Base-by-base conservation (phyloP, 23 tunicate species). In the Oikopleura dioica region DNA sequence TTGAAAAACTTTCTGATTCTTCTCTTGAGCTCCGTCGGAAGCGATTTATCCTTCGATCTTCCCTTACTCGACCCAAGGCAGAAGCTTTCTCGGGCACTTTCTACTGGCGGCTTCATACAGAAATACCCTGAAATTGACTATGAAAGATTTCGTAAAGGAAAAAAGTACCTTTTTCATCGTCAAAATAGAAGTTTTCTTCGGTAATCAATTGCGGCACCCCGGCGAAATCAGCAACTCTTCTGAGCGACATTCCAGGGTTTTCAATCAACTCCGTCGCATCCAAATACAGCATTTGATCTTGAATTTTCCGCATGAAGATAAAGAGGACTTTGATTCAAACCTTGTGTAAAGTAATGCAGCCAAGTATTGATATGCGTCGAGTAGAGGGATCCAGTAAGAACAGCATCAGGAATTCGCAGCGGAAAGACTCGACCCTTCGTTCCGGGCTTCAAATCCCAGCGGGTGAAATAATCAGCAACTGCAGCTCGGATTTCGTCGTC, bases 91-190 rank as follows among this genome's bases (percentile, higher is more conserved):
- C 55, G 55, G 9, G 16, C 55, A 44, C 16, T 44, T 21, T 44
- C 55, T 9, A 21, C 16, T 44, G 55, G 55, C 21, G 55, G 55
- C 21, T 9, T 44, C 55, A 44, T 44, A 44, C 55, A 44, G 55
- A 9, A 44, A 21, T 44, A 44, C 21, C 55, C 55, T 44, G n/a
- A n/a, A n/a, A n/a, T n/a, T n/a, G n/a, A n/a, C n/a, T n/a, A n/a
- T n/a, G n/a, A n/a, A n/a, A n/a, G n/a, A n/a, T n/a, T n/a, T n/a
- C n/a, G n/a, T n/a, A n/a, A n/a, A n/a, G n/a, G n/a, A n/a, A n/a
- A n/a, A n/a, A n/a, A n/a, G n/a, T n/a, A 63, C 72, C 72, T 63
- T 63, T 63, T 28, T 63, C 72, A 5, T 63, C 72, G 26, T 63
- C 72, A 28, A 63, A 63, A 28, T 63, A 63, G 72, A 63, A 63